Base-by-base conservation (phyloP, 1,140 invertebrate genomes). In the Philotrypesis tridentata region DNA sequence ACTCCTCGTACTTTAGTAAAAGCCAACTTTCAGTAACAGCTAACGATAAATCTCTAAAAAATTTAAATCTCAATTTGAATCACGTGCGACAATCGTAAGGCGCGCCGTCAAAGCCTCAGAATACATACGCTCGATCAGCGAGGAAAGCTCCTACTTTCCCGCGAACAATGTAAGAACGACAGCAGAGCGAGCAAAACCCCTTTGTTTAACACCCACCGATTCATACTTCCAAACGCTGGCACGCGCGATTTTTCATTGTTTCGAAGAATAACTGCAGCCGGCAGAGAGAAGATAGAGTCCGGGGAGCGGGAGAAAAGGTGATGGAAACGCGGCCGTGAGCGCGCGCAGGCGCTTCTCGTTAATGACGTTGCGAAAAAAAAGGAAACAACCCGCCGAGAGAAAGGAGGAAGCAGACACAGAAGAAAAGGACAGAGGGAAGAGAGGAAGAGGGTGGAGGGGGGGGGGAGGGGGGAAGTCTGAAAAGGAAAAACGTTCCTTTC, bases 211-310 rank as follows among this genome's bases (percentile, higher is more conserved):
- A 21, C 4, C 43, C 5, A 25, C 23, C 27, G 43, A 74, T 74
- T 74, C 27, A 60, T 74, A 74, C 48, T 60, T 74, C 48, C 9
- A 74, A 72, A 40, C 48, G 37, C n/a, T 72, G 37, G 29, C 29
- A 7, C 60, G 48, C 72, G 48, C 40, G 43, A 60, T 55, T 74
- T 74, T 74, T 74, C 72, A 74, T 74, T 74, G 72, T 74, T 74
- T 74, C 21, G 23, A 21, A 14, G 48, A 37, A 71, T 33, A 43
- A 14, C 33, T 23, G n/a, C 29, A 43, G 1, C n/a, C 25, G 29
- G 63, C 25, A 67, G 21, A 67, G 27, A 23, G 11, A 29, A 31
- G 29, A 67, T 27, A 29, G 27, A 31, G 63, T 17, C 63, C 17
- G 11, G 25, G 14, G 27, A 65, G 27, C 25, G 14, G 7, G 27